Base-by-base conservation (phyloP, 2,113 vertebrate genomes). In the Festucalex cinctus region DNA sequence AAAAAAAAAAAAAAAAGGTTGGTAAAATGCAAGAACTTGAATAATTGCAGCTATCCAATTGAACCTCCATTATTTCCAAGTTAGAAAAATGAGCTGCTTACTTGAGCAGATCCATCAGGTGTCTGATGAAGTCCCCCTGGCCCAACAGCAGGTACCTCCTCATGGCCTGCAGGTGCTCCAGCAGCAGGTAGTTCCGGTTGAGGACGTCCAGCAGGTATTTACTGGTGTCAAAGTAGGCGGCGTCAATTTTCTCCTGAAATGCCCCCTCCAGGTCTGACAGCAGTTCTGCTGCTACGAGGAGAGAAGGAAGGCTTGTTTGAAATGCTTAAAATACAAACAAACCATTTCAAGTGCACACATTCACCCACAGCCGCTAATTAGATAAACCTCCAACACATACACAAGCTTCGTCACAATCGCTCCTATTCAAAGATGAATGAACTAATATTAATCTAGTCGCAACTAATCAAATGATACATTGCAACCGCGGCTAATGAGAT, bases 21-120 rank as follows among this genome's bases (percentile, higher is more conserved):
- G 20, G 43, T 3, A 17, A 17, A 19, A 46, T 17, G 16, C 13
- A 46, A 46, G 16, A n/a, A 49, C 48, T n/a, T 49, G 13, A 9
- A 68, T 17, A 49, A 20, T 0, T 37, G 35, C 32, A 20, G 17
- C 17, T n/a, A 3, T 36, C 32, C 32, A 56, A 56, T 22, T 41
- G 20, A 4, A 57, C 35, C 28, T n/a, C 14, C 20, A 60, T 3
- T 60, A 9, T 12, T 9, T n/a, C 10, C 20, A 6, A 7, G 32
- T 32, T 57, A 59, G 35, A 36, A 24, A 12, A 28, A 56, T 26
- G 36, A 19, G 17, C 16, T 24, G 71, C 95, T 94, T 73, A 99
- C 97, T 99, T 99, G 16, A 99, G 93, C 79, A 99, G 90, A 83
- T 99, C 97, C 97, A 99, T 99, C 65, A 99, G 91, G 79, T 99